These are phyloP conservation scores for Euborellia annulipes DNA, from an alignment of 1,140 invertebrate genomes.

Conservation along the genomic window DNA sequence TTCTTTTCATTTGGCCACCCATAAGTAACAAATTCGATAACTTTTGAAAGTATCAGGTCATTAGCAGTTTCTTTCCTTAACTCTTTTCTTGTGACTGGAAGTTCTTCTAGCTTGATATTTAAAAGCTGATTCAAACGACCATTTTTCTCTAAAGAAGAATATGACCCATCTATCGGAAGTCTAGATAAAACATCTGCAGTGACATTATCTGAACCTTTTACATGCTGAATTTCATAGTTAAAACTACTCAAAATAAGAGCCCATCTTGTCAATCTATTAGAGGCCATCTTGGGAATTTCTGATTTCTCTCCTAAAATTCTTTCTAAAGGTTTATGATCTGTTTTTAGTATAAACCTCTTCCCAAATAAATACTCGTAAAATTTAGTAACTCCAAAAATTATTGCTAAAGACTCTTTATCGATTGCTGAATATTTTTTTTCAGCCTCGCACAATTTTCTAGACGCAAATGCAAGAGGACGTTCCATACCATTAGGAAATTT, in stretches of 20 bases:
- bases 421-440: constrained; percentile 33
- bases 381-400: constrained; percentile 33
- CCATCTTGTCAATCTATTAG: constrained; percentile 23
- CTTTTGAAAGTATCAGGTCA: background rate
- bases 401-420: constrained; percentile 34
- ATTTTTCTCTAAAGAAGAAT: background rate
- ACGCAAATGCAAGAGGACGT: constrained; percentile 28
- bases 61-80: background rate
- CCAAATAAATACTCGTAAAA: constrained; percentile 37
- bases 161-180: constrained; percentile 6
- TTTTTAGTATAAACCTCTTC: constrained; percentile 28
- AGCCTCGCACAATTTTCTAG: constrained; percentile 24
- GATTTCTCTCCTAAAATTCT: constrained; percentile 26
- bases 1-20: too few species aligned
- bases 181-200: constrained; percentile 22
- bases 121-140: background rate
- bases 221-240: constrained; percentile 23
- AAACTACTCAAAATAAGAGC: constrained; percentile 22
- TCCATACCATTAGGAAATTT: constrained; percentile 20
- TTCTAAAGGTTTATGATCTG: constrained; percentile 32
- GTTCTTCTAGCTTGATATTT: constrained; percentile 3
- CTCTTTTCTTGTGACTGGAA: constrained; percentile 1
- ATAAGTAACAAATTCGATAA: background rate
- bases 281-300: constrained; percentile 20
- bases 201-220: constrained; percentile 15